A percentile compares a stretch with the other conserved stretches of the same genome.
Conservation (phyloP, 1,140 invertebrate genomes). For the Panulirus ornatus region DNA sequence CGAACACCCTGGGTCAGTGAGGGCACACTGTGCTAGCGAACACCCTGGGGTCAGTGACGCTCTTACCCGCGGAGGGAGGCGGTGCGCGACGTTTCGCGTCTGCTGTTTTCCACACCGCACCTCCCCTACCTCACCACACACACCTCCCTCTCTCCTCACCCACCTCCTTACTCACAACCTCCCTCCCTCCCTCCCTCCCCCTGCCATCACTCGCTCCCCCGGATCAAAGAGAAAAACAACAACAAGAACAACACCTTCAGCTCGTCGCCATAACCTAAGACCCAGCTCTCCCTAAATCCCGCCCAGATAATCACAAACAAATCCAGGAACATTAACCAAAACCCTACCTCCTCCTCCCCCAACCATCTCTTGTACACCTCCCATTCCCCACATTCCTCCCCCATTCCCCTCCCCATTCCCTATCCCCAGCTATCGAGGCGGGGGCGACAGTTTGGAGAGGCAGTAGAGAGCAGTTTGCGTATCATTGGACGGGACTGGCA, state of each 20-base stretch:
- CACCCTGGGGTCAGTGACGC: too few relatives aligned
- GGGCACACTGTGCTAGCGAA: too few relatives aligned
- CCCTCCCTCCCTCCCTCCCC: background rate
- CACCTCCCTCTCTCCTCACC: too few relatives aligned
- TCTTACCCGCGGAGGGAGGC: too few relatives aligned
- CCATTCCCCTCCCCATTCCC: background rate
- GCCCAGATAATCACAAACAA: background rate
- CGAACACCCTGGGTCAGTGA: too few relatives aligned
- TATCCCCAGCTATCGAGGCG: background rate
- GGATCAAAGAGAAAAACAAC: background rate
- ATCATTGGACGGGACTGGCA: background rate
- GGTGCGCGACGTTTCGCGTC: too few relatives aligned
- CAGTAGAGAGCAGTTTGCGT: background rate
- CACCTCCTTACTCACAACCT: background rate
- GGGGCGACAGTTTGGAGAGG: conserved; percentile 8
- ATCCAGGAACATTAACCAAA: too few relatives aligned
- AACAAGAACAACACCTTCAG: background rate
- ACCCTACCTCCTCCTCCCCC: background rate
- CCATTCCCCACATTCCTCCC: background rate
- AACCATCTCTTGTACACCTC: background rate
- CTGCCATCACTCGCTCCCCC: background rate
- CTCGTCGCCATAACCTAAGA: background rate
- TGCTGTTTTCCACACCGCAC: too few relatives aligned
- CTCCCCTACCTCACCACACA: too few relatives aligned
- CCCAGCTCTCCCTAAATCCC: background rate